phyloP scores from a whole-genome alignment of 2,888 invertebrate genomes.

The Homarus gammarus region DNA sequence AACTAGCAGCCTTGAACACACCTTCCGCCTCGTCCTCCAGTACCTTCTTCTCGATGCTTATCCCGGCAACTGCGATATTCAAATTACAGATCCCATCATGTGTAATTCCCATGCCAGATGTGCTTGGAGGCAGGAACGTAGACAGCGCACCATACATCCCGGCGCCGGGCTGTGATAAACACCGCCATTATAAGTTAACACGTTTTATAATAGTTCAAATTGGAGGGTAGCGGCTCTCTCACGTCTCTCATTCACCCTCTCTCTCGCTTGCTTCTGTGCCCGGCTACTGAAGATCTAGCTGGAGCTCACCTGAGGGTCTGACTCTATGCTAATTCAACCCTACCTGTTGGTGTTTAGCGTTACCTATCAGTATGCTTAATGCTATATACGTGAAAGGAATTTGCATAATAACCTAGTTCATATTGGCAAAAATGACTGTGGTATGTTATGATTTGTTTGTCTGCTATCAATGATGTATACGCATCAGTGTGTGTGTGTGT shows the following conservation, averaged over 20 bases:
- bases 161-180: not conserved
- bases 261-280: not conserved
- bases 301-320: not conserved
- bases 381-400: not conserved
- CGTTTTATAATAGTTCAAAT: not conserved
- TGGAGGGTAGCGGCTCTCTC: not conserved
- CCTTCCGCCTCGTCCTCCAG: too few relatives aligned
- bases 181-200: not conserved
- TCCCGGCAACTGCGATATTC: too few relatives aligned
- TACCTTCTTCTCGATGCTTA: too few relatives aligned
- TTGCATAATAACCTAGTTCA: not conserved
- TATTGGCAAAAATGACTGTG: not conserved
- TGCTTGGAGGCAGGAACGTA: not conserved
- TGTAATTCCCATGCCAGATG: not conserved
- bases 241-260: not conserved
- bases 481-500: slow-evolving; percentile 2
- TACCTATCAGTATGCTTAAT: not conserved
- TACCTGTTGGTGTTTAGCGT: not conserved
- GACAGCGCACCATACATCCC: not conserved
- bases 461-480: not conserved
- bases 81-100: too few relatives aligned
- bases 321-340: not conserved
- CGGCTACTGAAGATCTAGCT: not conserved
- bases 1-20: too few relatives aligned
- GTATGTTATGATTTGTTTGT: not conserved